Evolutionary conservation across 2,888 invertebrate genomes (phyloP).

Genomic region (Caradrina kadenii): DNA sequence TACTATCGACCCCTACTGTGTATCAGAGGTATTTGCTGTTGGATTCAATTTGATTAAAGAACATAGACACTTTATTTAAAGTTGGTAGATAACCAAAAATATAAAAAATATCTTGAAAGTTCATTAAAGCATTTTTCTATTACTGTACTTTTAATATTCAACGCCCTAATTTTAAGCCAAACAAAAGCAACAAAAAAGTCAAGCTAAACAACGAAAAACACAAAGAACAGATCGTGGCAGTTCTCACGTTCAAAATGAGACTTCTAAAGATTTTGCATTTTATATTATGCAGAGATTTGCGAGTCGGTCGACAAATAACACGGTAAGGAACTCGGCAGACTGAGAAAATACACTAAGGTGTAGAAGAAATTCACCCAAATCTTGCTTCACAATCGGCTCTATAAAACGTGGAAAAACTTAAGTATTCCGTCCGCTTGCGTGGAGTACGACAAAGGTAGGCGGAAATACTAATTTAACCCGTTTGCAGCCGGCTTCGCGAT

Average conservation of each 20-base stretch:
- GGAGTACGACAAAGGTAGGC: constrained; percentile 59
- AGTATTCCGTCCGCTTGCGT: constrained; percentile 63
- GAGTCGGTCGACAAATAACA: constrained; percentile 56
- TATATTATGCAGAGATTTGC: constrained; percentile 65
- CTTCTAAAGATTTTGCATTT: constrained; percentile 62
- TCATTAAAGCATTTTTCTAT: background rate
- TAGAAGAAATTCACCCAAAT: constrained; percentile 56
- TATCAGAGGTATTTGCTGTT: constrained; percentile 2
- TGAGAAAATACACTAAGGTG: constrained; percentile 50
- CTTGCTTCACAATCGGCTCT: constrained; percentile 52
- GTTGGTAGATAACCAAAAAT: too few relatives aligned
- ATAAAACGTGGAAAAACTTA: constrained; percentile 63
- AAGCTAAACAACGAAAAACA: constrained; percentile 39
- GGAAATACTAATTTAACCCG: constrained; percentile 66
- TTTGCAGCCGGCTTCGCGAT: constrained; percentile 46
- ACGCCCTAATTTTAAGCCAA: constrained; percentile 19
- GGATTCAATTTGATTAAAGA: background rate
- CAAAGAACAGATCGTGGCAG: constrained; percentile 50
- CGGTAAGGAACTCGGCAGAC: constrained; percentile 47
- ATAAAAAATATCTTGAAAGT: background rate
- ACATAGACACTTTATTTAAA: background rate
- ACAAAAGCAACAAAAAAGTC: constrained; percentile 19
- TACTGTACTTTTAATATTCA: constrained; percentile 8
- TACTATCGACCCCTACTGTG: constrained; percentile 39
- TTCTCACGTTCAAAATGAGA: constrained; percentile 63